Evolutionary conservation across 2,797 vertebrate species (phyloP).

Genomic region (Onychomys torridus): DNA sequence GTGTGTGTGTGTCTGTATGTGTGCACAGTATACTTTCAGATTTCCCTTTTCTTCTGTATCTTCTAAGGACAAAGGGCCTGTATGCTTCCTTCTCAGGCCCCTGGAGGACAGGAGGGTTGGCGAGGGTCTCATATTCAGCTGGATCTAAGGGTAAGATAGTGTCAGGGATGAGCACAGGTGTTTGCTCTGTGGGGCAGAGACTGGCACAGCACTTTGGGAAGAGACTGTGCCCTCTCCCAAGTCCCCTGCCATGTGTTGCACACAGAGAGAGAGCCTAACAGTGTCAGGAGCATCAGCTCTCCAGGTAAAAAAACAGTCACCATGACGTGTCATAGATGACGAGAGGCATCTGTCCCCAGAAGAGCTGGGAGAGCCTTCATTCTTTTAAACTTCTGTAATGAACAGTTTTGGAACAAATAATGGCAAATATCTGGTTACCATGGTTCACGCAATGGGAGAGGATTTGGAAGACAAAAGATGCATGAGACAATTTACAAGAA

Average conservation of each 20-base stretch:
- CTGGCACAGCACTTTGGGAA: neutral
- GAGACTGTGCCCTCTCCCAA: neutral
- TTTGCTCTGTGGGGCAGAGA: neutral
- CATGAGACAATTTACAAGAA: slow-evolving; percentile 66
- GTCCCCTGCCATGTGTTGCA: too few relatives aligned
- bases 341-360: slow-evolving; percentile 4
- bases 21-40: neutral
- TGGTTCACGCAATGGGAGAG: slow-evolving; percentile 54
- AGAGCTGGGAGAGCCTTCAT: slow-evolving; percentile 24
- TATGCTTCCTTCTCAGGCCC: neutral
- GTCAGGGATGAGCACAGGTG: neutral
- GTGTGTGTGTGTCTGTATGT: too few relatives aligned
- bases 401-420: slow-evolving; percentile 66
- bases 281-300: neutral
- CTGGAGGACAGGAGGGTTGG: neutral
- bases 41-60: neutral
- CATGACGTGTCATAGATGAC: neutral
- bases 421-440: slow-evolving; percentile 65
- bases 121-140: neutral
- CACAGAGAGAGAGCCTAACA: neutral
- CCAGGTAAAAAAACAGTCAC: neutral
- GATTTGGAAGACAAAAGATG: slow-evolving; percentile 65
- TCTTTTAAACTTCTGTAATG: slow-evolving; percentile 59
- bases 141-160: neutral
- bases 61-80: neutral